These are phyloP conservation scores for Drosophila parvula DNA, from an alignment of 1,140 invertebrate species.

Conservation along the genomic window DNA sequence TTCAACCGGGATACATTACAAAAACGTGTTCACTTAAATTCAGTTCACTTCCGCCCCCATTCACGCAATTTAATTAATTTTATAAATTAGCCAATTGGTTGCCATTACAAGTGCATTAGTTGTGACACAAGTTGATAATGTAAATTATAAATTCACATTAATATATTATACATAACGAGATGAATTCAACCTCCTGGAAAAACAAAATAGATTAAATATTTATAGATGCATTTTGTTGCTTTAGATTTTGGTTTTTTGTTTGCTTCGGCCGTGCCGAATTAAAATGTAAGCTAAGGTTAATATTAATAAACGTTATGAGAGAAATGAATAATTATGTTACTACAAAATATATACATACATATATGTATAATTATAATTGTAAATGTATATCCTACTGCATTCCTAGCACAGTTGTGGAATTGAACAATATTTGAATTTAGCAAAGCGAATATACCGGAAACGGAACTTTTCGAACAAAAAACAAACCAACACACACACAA, in stretches of 20 bases:
- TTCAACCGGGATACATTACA: not conserved
- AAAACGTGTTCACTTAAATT: not conserved
- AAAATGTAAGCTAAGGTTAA: slow-evolving; percentile 37
- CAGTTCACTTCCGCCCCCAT: too few species aligned
- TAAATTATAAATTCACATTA: slow-evolving; percentile 1
- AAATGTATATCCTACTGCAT: slow-evolving; percentile 72
- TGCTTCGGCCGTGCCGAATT: slow-evolving; percentile 59
- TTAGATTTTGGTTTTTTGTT: slow-evolving; percentile 16
- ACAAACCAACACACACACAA: not conserved
- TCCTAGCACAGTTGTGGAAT: slow-evolving; percentile 81
- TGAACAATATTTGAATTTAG: slow-evolving; percentile 73
- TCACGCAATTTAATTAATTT: not conserved
- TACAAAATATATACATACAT: slow-evolving; percentile 6
- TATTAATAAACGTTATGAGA: slow-evolving; percentile 7
- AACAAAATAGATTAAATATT: slow-evolving; percentile 5
- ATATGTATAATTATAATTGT: slow-evolving; percentile 41
- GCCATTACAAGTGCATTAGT: not conserved
- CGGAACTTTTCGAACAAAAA: slow-evolving; percentile 3
- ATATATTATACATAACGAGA: not conserved
- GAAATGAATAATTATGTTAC: not conserved
- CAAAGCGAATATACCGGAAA: slow-evolving; percentile 19
- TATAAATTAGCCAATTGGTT: not conserved
- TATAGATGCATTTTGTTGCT: slow-evolving; percentile 18
- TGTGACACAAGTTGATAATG: slow-evolving; percentile 2
- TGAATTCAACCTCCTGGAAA: slow-evolving; percentile 5